These are phyloP conservation scores for Menidia menidia DNA, from an alignment of 2,797 vertebrate species.

Conservation along the genomic window DNA sequence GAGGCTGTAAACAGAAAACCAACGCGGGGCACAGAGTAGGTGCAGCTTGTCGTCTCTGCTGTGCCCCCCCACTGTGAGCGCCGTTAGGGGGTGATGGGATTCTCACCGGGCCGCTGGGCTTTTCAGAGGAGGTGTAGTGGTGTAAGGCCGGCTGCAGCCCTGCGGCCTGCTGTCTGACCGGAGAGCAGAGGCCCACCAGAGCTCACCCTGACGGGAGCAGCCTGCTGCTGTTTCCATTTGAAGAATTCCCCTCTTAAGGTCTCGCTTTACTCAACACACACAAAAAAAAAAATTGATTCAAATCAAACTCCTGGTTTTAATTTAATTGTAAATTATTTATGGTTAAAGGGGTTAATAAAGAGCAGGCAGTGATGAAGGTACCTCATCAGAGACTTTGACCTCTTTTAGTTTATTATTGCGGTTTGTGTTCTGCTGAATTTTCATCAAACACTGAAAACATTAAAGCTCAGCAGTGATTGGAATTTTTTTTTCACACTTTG, in stretches of 20 bases:
- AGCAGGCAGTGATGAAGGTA: constrained; percentile 29
- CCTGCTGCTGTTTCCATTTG: constrained; percentile 56
- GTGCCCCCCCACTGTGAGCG: constrained; percentile 65
- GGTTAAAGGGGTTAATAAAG: constrained; percentile 41
- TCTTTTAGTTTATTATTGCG: constrained; percentile 46
- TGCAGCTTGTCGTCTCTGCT: constrained; percentile 61
- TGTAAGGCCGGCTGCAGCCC: constrained; percentile 28
- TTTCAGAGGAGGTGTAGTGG: too few species aligned
- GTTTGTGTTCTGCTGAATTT: constrained; percentile 19
- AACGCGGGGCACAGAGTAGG: constrained; percentile 61
- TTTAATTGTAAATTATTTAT: constrained; percentile 43
- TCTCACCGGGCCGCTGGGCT: constrained; percentile 46
- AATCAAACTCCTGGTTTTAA: constrained; percentile 54
- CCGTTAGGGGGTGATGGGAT: constrained; percentile 46
- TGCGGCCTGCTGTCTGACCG: background rate
- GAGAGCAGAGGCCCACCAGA: constrained; percentile 44
- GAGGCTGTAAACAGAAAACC: constrained; percentile 76
- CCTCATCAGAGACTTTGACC: constrained; percentile 32
- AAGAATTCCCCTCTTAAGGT: constrained; percentile 45
- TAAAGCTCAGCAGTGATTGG: constrained; percentile 5
- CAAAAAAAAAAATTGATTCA: constrained; percentile 37
- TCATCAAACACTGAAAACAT: constrained; percentile 12
- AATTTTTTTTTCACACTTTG: background rate
- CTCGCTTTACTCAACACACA: constrained; percentile 35
- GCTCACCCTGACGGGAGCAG: constrained; percentile 17